phyloP scores from a whole-genome alignment of 2,113 vertebrate genomes.

The Antigone vipio region DNA sequence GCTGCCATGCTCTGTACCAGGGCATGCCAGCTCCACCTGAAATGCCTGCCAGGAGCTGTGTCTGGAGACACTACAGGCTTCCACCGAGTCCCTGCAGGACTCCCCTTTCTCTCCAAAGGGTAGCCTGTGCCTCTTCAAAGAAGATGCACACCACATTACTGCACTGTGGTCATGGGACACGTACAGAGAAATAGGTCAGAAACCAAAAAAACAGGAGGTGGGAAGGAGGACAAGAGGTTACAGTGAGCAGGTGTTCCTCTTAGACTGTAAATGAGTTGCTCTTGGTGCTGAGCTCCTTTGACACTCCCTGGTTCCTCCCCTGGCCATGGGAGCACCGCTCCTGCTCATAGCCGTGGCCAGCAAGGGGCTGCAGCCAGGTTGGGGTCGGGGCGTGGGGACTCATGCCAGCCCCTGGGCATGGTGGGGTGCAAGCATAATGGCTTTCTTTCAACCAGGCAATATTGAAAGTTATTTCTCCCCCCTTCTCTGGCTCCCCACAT shows the following conservation, averaged over 20 bases:
- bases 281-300: not conserved
- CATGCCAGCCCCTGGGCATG: accelerated
- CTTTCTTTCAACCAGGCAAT: not conserved
- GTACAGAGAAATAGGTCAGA: not conserved
- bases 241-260: not conserved
- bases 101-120: not conserved
- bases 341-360: not conserved
- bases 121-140: not conserved
- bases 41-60: not conserved
- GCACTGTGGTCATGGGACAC: not conserved
- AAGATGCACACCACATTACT: not conserved
- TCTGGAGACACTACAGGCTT: not conserved
- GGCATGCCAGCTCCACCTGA: not conserved
- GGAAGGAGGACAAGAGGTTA: not conserved
- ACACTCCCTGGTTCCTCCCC: not conserved
- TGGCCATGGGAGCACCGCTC: not conserved
- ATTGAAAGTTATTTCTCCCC: not conserved
- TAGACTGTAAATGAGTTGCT: not conserved
- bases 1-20: not conserved
- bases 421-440: not conserved
- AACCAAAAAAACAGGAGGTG: not conserved
- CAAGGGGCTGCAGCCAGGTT: not conserved
- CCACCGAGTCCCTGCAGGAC: not conserved
- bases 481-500: not conserved
- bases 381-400: accelerated